Percentiles rank a stretch among this genome's conserved stretches.
Evolutionary conservation across 2,888 invertebrate genomes (phyloP).

Genomic region (Drosophila yooni): DNA sequence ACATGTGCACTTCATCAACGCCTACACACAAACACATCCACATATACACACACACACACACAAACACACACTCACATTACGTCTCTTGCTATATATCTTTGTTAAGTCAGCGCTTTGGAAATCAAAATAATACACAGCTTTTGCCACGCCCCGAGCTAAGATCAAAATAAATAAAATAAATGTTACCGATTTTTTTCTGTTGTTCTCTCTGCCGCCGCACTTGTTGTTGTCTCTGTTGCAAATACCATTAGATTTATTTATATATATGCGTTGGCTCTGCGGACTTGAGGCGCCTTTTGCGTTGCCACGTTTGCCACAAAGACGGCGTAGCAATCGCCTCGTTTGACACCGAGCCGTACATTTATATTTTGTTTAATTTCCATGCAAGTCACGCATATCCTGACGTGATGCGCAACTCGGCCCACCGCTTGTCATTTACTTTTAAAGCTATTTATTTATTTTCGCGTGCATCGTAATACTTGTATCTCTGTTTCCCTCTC

Average conservation of each 20-base stretch:
- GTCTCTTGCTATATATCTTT: slow-evolving; percentile 64
- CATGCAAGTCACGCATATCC: slow-evolving; percentile 80
- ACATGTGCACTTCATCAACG: slow-evolving; percentile 68
- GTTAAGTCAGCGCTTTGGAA: slow-evolving; percentile 75
- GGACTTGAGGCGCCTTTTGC: slow-evolving; percentile 36
- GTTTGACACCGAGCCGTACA: slow-evolving; percentile 63
- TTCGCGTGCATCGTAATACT: slow-evolving; percentile 56
- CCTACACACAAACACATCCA: slow-evolving; percentile 36
- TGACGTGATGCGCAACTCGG: slow-evolving; percentile 49
- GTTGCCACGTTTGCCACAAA: slow-evolving; percentile 51
- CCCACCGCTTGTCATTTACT: slow-evolving; percentile 43
- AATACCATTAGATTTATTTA: slow-evolving; percentile 76
- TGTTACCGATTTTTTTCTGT: slow-evolving; percentile 50
- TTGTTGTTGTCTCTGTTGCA: slow-evolving; percentile 28
- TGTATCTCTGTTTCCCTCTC: slow-evolving; percentile 1
- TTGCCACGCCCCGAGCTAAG: slow-evolving; percentile 55
- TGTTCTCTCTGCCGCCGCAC: slow-evolving; percentile 10
- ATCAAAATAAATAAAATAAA: slow-evolving; percentile 71
- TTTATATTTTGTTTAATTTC: slow-evolving; percentile 68
- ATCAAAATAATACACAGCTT: slow-evolving; percentile 70
- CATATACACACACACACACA: slow-evolving; percentile 7
- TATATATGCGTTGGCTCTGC: slow-evolving; percentile 51
- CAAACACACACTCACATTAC: slow-evolving; percentile 12
- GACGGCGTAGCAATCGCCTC: slow-evolving; percentile 50
- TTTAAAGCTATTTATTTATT: slow-evolving; percentile 65